Evolutionary conservation across 1,140 invertebrate species (phyloP), one percentile per base, ranked within the genome.

Genomic region (Lordiphosa stackelbergi): DNA sequence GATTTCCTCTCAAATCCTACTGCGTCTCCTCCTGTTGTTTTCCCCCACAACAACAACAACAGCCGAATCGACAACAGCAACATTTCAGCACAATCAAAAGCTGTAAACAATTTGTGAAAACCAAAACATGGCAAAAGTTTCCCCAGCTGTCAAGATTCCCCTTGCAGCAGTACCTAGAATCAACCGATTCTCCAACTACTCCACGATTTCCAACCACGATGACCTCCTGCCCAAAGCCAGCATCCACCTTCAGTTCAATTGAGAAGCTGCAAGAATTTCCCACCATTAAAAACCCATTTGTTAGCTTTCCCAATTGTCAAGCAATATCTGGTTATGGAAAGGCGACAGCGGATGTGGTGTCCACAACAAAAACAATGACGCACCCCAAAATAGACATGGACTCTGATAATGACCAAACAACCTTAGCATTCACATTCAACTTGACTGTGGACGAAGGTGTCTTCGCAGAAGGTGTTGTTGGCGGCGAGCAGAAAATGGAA

Each of bases 221-320:
- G n/a, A 16, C 16, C 1, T 1, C 2, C 16, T 1, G 16, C 16
- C 16, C 16, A 1, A 16, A 16, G 16, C 16, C 16, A 16, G 2
- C 16, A 16, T 2, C 16, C 16, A 16, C 46, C 12, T 34, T 36
- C 12, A 19, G 31, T 24, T 10, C 12, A 13, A 16, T 34, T 48
- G 46, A 46, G 65, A 19, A 28, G 41, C 5, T 41, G 13, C 43
- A 65, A 36, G 52, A 66, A 78, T 81, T 77, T 83, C 77, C 77
- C 47, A 66, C 70, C 77, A 77, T 84, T 81, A 83, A 81, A 81
- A 83, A 84, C 49, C 73, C 51, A 84, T 81, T 81, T 73, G 60
- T 81, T 60, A 63, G 57, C 53, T 77, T 77, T 69, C 54, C 64
- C 62, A 55, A 83, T 81, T 65, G 69, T 63, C 51, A 47, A 55